phyloP scores from a whole-genome alignment of 2,888 invertebrate genomes.

The Stenodema calcarata region DNA sequence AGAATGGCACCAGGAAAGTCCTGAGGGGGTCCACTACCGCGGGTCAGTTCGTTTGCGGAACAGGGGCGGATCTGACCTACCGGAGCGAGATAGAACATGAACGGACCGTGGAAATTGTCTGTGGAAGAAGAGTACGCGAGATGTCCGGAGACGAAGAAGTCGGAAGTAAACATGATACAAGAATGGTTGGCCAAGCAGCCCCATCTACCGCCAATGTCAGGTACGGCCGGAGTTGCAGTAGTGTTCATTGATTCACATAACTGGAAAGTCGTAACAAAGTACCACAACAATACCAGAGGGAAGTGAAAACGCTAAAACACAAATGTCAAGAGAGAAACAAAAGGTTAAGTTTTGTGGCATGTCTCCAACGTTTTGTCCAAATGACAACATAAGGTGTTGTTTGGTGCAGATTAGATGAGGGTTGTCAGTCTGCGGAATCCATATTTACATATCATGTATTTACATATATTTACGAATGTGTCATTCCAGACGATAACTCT shows the following conservation, averaged over 20 bases:
- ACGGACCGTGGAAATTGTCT: slow-evolving; percentile 46
- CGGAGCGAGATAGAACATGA: background rate
- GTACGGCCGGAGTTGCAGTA: too few relatives aligned
- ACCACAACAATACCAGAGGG: background rate
- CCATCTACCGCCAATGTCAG: slow-evolving; percentile 53
- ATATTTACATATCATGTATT: too few relatives aligned
- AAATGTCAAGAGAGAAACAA: too few relatives aligned
- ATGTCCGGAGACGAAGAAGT: slow-evolving; percentile 48
- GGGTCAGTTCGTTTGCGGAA: background rate
- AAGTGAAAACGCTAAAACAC: too few relatives aligned
- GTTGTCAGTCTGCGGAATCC: too few relatives aligned
- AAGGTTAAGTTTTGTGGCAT: too few relatives aligned
- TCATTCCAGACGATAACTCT: too few relatives aligned
- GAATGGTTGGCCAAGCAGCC: slow-evolving; percentile 56
- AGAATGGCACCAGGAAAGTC: background rate
- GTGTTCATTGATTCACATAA: too few relatives aligned
- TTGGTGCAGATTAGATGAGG: too few relatives aligned
- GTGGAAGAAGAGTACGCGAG: slow-evolving; percentile 51
- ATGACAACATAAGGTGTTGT: too few relatives aligned
- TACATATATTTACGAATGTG: too few relatives aligned
- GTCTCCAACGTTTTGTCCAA: too few relatives aligned
- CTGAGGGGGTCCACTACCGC: background rate
- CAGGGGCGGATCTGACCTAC: background rate
- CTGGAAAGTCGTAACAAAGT: background rate
- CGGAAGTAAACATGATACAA: slow-evolving; percentile 52